Evolutionary conservation across 2,797 vertebrate species (phyloP), one percentile per base, ranked within the genome.

Genomic region (Scolopax rusticola): DNA sequence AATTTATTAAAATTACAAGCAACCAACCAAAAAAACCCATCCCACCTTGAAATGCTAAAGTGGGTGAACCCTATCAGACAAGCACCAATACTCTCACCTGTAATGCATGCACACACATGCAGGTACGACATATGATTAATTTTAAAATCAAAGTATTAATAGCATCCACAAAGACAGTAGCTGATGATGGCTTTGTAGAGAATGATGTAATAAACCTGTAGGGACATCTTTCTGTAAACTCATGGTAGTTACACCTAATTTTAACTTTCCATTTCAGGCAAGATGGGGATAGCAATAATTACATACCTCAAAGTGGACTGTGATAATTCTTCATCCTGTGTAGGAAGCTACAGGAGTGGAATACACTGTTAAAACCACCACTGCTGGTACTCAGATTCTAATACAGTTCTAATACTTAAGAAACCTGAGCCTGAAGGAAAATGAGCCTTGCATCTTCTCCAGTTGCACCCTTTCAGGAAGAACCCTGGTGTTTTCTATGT

Each of bases 141-240:
- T 95, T 89, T 54, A 43, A 85, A 90, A 86, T 71, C 60, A 32
- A 32, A 20, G 33, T 84, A 93, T 84, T 88, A 93, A 78, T 48
- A 87, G 48, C 71, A 89, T 28, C 43, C 61, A 80, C 38, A 38
- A 88, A 67, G 28, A 79, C 5, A 68, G 67, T n/a, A 93, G 69
- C 36, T 89, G 87, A 65, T 91, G 61, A 90, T n/a, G 60, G 75
- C 21, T 91, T 90, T 82, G 67, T 60, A 90, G 82, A 43, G 27
- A 87, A 70, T 59, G 89, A 84, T 43, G 65, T 17, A 65, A 77
- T 41, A 90, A 88, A 70, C 76, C 36, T 75, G 75, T 5, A 89
- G 61, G 95, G 77, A 93, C 76, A 61, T 36, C 56, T 76, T 92
- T 78, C 65, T 20, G 16, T 83, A 83, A 91, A 65, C 25, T 84